phyloP scores from a whole-genome alignment of 2,113 vertebrate genomes.

The Pyrgilauda ruficollis region DNA sequence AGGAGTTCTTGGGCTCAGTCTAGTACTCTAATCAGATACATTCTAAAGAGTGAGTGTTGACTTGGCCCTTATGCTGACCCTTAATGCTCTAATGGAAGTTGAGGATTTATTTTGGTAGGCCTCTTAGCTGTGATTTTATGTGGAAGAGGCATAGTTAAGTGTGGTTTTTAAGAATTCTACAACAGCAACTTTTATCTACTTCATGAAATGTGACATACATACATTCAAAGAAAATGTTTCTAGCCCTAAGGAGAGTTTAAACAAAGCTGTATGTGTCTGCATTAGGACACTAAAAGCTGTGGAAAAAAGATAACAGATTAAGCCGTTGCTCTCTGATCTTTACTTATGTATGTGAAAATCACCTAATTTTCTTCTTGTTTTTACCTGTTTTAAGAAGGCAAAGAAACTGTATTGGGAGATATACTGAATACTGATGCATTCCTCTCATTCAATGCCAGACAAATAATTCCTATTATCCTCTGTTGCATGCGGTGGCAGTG shows the following conservation, averaged over 20 bases:
- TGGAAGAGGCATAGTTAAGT: neutral
- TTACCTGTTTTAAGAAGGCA: neutral
- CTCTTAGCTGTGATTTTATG: neutral
- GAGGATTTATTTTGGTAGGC: neutral
- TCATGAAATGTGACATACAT: neutral
- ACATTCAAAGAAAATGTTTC: neutral
- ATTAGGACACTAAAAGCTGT: neutral
- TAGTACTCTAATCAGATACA: neutral
- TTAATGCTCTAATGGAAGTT: neutral
- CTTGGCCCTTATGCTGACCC: neutral
- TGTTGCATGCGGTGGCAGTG: constrained; percentile 73
- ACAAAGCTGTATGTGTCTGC: neutral
- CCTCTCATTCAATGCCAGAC: neutral
- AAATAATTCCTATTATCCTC: constrained; percentile 20
- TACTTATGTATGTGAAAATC: neutral
- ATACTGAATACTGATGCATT: neutral
- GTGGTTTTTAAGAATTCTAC: neutral
- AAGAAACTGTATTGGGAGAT: neutral
- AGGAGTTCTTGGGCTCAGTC: neutral
- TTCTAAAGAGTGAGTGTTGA: neutral
- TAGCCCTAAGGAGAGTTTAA: neutral
- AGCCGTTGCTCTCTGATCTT: neutral
- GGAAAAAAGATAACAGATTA: neutral
- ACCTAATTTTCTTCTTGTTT: neutral
- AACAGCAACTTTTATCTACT: neutral